Percentiles rank a stretch among this genome's conserved stretches.
Conservation (phyloP, 2,113 vertebrate genomes). For the Tachysurus fulvidraco region DNA sequence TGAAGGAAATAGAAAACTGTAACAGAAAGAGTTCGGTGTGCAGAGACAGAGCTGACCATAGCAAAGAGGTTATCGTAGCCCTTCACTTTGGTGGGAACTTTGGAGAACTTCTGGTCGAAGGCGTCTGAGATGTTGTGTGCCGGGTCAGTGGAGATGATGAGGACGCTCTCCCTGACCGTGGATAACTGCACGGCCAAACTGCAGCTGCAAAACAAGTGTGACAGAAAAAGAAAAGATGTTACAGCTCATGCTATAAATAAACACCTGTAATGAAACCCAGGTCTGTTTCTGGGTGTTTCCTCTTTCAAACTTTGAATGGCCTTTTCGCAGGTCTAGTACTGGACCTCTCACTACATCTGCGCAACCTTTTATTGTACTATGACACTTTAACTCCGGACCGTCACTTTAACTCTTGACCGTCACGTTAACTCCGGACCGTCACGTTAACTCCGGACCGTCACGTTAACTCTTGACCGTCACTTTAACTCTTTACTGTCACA, state of each 20-base stretch:
- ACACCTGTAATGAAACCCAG: not conserved
- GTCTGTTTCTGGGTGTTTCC: too few relatives aligned
- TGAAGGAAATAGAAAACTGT: not conserved
- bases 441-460: too few relatives aligned
- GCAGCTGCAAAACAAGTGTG: slow-evolving; percentile 72
- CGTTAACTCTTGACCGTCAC: too few relatives aligned
- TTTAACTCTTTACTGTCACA: too few relatives aligned
- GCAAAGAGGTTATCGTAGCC: slow-evolving; percentile 96
- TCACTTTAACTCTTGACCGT: too few relatives aligned
- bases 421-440: too few relatives aligned
- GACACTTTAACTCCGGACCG: too few relatives aligned
- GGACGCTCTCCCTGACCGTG: slow-evolving; percentile 90
- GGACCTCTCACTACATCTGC: too few relatives aligned
- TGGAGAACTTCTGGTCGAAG: slow-evolving; percentile 97
- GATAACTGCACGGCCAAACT: slow-evolving; percentile 93
- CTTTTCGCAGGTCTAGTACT: too few relatives aligned
- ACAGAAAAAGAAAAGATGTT: not conserved
- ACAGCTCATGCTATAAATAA: not conserved
- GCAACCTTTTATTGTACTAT: too few relatives aligned
- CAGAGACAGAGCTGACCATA: slow-evolving; percentile 79
- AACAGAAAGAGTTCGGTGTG: not conserved
- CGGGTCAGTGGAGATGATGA: slow-evolving; percentile 97
- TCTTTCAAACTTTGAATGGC: too few relatives aligned
- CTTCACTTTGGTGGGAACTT: slow-evolving; percentile 93
- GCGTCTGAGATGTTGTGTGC: slow-evolving; percentile 97